Conservation (phyloP, 64 coral and sea anemone genomes). For the Montipora foliosa region DNA sequence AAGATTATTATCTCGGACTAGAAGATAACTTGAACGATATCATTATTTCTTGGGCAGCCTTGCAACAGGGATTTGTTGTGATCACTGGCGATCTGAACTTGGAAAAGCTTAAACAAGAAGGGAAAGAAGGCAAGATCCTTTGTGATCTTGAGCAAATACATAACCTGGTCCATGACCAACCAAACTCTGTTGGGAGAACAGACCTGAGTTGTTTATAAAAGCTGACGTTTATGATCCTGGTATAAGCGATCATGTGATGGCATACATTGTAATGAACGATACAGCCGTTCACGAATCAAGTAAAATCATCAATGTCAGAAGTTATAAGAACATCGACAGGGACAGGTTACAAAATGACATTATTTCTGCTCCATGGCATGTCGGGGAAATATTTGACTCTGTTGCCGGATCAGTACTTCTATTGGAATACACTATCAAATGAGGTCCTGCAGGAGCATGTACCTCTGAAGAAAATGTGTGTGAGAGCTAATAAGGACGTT, state of each 20-base stretch:
- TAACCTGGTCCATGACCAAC: background rate
- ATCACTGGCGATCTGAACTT: background rate
- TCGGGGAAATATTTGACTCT: constrained; percentile 35
- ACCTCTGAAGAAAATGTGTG: constrained; percentile 15
- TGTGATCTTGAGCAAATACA: constrained; percentile 10
- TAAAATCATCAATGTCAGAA: background rate
- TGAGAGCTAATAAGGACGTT: background rate
- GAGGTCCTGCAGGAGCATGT: constrained; percentile 7
- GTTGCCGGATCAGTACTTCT: constrained; percentile 16
- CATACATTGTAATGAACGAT: background rate
- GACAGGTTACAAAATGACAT: background rate
- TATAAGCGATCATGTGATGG: background rate
- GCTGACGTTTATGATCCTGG: background rate
- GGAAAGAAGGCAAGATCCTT: constrained; percentile 20
- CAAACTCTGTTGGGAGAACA: constrained; percentile 12
- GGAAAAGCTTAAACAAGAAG: background rate
- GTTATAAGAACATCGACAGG: background rate
- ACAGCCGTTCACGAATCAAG: background rate
- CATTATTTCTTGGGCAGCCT: background rate
- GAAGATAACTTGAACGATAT: too few relatives aligned
- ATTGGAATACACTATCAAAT: constrained; percentile 1
- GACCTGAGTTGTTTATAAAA: constrained; percentile 7
- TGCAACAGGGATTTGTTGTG: background rate
- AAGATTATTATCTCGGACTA: too few relatives aligned
- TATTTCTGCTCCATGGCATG: constrained; percentile 12